Evolutionary conservation across 2,113 vertebrate species (phyloP).

Genomic region (Otolemur garnettii): DNA sequence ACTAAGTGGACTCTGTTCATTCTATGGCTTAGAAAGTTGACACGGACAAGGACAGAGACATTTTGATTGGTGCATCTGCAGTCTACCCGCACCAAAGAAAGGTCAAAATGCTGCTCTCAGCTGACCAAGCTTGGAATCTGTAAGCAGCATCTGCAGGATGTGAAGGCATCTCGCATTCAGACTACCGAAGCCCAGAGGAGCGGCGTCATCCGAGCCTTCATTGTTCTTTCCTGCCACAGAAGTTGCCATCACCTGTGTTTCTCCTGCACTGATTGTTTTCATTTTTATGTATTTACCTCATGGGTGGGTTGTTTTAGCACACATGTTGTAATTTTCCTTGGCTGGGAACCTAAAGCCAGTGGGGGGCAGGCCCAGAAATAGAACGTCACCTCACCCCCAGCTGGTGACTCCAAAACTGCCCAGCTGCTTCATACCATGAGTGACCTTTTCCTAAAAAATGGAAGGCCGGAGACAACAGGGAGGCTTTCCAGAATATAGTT

Average conservation of each 20-base stretch:
- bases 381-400: constrained; percentile 39
- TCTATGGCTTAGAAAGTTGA: constrained; percentile 50
- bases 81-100: constrained; percentile 63
- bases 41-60: constrained; percentile 64
- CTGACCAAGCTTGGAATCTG: constrained; percentile 56
- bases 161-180: not conserved
- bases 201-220: not conserved
- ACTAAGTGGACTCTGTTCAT: constrained; percentile 72
- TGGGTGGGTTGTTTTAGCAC: constrained; percentile 11
- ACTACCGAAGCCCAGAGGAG: not conserved
- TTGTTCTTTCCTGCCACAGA: not conserved
- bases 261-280: not conserved
- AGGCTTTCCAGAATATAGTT: constrained; percentile 22
- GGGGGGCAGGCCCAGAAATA: constrained; percentile 55
- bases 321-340: constrained; percentile 44
- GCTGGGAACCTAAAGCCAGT: constrained; percentile 45
- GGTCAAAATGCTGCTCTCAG: constrained; percentile 39
- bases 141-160: not conserved
- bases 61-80: constrained; percentile 63
- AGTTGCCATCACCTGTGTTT: constrained; percentile 45
- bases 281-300: constrained; percentile 36
- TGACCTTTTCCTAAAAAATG: constrained; percentile 31
- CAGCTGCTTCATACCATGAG: not conserved
- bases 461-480: not conserved
- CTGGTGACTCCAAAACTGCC: constrained; percentile 3